These are phyloP conservation scores for Patella vulgata DNA, from an alignment of 1,140 invertebrate genomes.

Conservation along the genomic window DNA sequence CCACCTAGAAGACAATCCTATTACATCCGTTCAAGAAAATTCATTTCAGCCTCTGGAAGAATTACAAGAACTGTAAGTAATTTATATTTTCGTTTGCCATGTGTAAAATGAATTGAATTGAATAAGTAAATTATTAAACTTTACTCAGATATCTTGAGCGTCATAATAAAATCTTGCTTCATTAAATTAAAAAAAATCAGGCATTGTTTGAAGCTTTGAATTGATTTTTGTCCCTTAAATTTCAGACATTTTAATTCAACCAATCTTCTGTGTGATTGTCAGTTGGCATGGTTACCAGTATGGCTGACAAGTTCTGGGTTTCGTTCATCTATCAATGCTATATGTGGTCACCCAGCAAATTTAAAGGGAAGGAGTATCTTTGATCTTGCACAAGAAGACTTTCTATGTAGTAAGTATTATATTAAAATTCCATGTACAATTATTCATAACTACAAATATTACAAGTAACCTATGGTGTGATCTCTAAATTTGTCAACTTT, in stretches of 20 bases:
- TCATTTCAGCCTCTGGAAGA: constrained; percentile 47
- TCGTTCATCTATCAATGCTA: constrained; percentile 68
- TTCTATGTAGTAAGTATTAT: constrained; percentile 76
- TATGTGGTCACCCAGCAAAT: constrained; percentile 82
- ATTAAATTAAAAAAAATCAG: too few species aligned
- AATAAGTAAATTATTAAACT: too few species aligned
- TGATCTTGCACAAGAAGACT: constrained; percentile 76
- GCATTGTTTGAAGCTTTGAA: too few species aligned
- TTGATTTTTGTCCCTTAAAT: too few species aligned
- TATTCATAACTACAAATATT: too few species aligned
- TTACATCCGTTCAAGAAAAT: constrained; percentile 49
- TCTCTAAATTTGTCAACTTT: too few species aligned
- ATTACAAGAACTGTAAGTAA: constrained; percentile 64
- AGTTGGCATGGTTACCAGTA: constrained; percentile 80
- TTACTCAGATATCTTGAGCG: too few species aligned
- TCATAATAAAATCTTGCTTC: neutral
- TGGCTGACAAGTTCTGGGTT: constrained; percentile 73
- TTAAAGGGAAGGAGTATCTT: constrained; percentile 76
- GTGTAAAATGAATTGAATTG: neutral
- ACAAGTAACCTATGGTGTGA: too few species aligned
- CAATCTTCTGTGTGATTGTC: constrained; percentile 86
- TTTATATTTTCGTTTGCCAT: constrained; percentile 20
- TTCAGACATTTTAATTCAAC: constrained; percentile 77
- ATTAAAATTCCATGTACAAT: neutral
- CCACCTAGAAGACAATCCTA: constrained; percentile 46